A percentile compares a stretch with the other conserved stretches of the same genome.
Evolutionary conservation across 2,888 invertebrate genomes (phyloP).

Genomic region (Habroteleia sp.): DNA sequence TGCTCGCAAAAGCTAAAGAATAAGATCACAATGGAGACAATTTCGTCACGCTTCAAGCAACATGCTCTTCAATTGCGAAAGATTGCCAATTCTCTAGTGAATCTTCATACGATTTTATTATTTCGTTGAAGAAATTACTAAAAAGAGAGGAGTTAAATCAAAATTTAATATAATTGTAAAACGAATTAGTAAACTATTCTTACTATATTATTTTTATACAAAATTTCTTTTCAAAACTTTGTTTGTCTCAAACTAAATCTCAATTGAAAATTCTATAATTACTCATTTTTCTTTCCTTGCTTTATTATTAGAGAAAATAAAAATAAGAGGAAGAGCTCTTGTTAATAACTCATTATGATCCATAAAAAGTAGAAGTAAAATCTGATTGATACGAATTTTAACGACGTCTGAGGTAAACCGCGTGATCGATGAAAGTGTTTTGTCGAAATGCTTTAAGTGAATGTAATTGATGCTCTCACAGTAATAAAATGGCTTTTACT

Average conservation of each 20-base stretch:
- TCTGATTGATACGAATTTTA: constrained; percentile 4
- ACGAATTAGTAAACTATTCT: no score
- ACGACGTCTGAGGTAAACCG: background rate
- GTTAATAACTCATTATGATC: background rate
- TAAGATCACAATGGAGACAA: constrained; percentile 59
- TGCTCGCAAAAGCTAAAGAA: constrained; percentile 51
- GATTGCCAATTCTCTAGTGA: constrained; percentile 53
- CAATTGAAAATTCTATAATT: no score
- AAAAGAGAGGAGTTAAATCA: constrained; percentile 6
- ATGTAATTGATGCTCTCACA: constrained; percentile 42
- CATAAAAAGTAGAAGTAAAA: background rate
- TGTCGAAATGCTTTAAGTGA: constrained; percentile 40
- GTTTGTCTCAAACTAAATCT: no score
- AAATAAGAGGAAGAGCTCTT: background rate
- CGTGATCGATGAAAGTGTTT: constrained; percentile 46
- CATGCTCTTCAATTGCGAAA: constrained; percentile 53
- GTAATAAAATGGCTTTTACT: constrained; percentile 42
- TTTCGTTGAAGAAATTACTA: constrained; percentile 38
- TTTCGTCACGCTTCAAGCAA: constrained; percentile 55
- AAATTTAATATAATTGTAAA: no score
- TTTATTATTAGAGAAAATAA: background rate
- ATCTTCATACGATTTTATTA: constrained; percentile 46
- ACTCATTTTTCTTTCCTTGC: no score
- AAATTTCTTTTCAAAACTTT: no score
- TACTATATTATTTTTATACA: no score